Percentiles rank a stretch among this genome's conserved stretches.
These are phyloP conservation scores for Uropsilus gracilis DNA, from an alignment of 2,113 vertebrate species.

Conservation along the genomic window DNA sequence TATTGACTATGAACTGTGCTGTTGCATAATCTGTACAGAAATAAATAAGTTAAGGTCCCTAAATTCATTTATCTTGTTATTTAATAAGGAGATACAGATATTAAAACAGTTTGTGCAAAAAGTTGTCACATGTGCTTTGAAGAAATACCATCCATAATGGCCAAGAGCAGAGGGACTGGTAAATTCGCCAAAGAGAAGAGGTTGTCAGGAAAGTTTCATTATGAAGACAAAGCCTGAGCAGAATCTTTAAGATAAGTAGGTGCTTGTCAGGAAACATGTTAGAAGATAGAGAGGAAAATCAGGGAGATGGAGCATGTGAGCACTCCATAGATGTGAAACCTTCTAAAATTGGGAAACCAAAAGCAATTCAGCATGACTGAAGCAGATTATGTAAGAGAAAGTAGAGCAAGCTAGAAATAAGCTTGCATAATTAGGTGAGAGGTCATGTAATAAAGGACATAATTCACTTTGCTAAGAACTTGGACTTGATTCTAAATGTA, in stretches of 20 bases:
- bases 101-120: background rate
- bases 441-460: background rate
- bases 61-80: background rate
- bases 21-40: background rate
- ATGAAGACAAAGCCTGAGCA: background rate
- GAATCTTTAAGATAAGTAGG: constrained; percentile 4
- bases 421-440: background rate
- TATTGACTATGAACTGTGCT: background rate
- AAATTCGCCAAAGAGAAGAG: background rate
- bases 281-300: constrained; percentile 12
- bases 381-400: background rate
- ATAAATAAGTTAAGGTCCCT: constrained; percentile 23
- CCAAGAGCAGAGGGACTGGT: background rate
- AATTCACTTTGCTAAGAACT: background rate
- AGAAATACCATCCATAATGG: background rate
- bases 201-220: background rate
- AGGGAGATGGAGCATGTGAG: background rate
- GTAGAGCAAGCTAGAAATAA: background rate
- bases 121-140: background rate
- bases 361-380: background rate
- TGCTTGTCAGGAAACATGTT: background rate
- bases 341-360: background rate
- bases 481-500: background rate
- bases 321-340: background rate
- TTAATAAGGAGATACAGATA: background rate